A percentile compares a stretch with the other conserved stretches of the same genome.
phyloP scores from a whole-genome alignment of 1,140 invertebrate genomes.

The Leptinotarsa lineolata region DNA sequence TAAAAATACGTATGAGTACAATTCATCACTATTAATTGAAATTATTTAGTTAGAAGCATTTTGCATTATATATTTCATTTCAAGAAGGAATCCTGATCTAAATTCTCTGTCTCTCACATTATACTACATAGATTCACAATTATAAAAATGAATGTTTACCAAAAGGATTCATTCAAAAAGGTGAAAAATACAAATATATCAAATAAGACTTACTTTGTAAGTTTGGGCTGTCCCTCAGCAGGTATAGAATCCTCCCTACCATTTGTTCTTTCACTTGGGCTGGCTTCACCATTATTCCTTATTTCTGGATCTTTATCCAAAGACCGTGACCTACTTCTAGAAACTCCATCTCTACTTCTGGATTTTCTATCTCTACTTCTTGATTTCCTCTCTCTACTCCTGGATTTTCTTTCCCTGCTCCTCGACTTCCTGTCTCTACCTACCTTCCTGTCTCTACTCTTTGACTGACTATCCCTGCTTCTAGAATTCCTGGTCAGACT shows the following conservation, averaged over 20 bases:
- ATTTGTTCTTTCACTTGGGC: conserved; percentile 42
- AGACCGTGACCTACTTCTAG: conserved; percentile 33
- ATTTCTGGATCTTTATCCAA: conserved; percentile 32
- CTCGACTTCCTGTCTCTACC: conserved; percentile 23
- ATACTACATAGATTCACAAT: background rate
- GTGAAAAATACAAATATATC: background rate
- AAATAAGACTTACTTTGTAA: background rate
- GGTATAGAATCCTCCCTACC: conserved; percentile 39
- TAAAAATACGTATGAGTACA: too few relatives aligned
- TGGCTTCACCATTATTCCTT: conserved; percentile 50
- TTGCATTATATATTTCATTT: too few relatives aligned
- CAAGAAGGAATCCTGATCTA: too few relatives aligned
- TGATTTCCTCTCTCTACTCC: conserved; percentile 25
- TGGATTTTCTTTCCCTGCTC: conserved; percentile 24
- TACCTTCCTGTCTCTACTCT: conserved; percentile 31
- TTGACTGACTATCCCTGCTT: conserved; percentile 31
- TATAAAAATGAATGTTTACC: background rate
- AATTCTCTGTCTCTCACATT: too few relatives aligned
- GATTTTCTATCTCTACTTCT: conserved; percentile 28
- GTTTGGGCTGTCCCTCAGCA: background rate
- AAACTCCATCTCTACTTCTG: conserved; percentile 4
- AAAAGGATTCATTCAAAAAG: background rate
- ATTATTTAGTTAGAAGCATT: too few relatives aligned
- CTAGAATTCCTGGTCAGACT: conserved; percentile 31
- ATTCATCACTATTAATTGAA: too few relatives aligned